Base-by-base conservation (phyloP, 1,140 invertebrate genomes). In the Euwallacea fornicatus region DNA sequence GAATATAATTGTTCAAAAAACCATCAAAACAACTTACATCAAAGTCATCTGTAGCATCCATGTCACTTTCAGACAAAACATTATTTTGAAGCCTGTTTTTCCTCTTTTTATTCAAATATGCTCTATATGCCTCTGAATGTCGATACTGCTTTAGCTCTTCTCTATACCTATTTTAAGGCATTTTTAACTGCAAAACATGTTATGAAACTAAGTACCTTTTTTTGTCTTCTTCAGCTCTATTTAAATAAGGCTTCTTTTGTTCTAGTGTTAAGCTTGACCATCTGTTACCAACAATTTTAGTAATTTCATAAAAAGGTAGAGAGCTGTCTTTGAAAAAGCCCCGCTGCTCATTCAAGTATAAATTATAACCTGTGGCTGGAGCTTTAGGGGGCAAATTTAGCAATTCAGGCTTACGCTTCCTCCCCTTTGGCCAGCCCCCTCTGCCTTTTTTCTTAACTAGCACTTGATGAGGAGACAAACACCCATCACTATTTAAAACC, bases 351-450 rank as follows among this genome's bases (percentile, higher is more conserved):
- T 86, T 86, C 15, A 86, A 80, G 81, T 85, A 87, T 21, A 86
- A 74, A 61, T 86, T 85, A 78, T 87, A 87, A 13, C 85, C 86
- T 15, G 86, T 86, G 10, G 83, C 81, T 15, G 86, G 86, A 42
- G 86, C 85, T 78, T 86, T 85, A 10, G 86, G 86, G 10, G 84
- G 83, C 59, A 83, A 80, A 71, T 84, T 81, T 16, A 84, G 77
- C 56, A 82, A 63, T 65, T 84, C 83, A 15, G 83, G 83, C 78
- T 87, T 88, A 46, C 87, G 74, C 77, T 86, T 87, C 47, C 86
- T 83, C 0, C 87, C 87, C 81, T 88, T 88, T 6, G 87, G 87
- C 87, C 87, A 88, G 2, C 87, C 87, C 69, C 87, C 85, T 78
- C 84, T 82, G 58, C 81, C 81, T 79, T 87, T 87, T 72, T 76